These are phyloP conservation scores for Steinernema khuongi DNA, from an alignment of 1,140 invertebrate genomes.

Conservation along the genomic window DNA sequence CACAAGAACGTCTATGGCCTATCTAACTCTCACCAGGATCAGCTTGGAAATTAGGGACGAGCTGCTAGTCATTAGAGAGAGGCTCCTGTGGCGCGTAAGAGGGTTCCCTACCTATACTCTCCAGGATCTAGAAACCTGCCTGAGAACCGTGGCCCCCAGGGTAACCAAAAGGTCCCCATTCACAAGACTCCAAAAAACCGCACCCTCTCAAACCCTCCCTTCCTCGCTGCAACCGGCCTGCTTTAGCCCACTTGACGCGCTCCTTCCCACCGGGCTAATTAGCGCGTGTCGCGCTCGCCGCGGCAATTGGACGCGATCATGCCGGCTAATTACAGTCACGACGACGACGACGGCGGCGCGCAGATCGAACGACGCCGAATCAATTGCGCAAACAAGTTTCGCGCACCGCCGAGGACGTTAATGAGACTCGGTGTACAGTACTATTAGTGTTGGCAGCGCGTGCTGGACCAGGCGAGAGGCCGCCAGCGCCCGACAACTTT, in stretches of 20 bases:
- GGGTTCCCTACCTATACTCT: too few relatives aligned
- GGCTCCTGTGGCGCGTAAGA: too few relatives aligned
- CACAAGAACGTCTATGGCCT: too few relatives aligned
- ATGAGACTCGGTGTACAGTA: slow-evolving; percentile 15
- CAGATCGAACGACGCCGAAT: slow-evolving; percentile 3
- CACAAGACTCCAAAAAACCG: not conserved
- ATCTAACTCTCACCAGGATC: too few relatives aligned
- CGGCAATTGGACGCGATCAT: slow-evolving; percentile 8
- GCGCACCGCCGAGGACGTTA: slow-evolving; percentile 8
- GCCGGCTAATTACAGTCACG: slow-evolving; percentile 11
- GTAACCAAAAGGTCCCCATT: not conserved
- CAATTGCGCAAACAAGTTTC: slow-evolving; percentile 16
- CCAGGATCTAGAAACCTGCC: too few relatives aligned
- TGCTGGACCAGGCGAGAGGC: not conserved
- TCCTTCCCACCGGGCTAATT: slow-evolving; percentile 5
- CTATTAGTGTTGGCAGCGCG: not conserved
- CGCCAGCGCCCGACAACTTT: not conserved
- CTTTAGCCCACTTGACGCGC: slow-evolving; percentile 1
- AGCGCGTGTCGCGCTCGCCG: not conserved
- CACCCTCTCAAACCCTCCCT: not conserved
- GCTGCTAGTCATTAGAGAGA: too few relatives aligned
- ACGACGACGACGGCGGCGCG: not conserved
- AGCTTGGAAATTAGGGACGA: too few relatives aligned
- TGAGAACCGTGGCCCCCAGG: not conserved
- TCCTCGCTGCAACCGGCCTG: not conserved